These are phyloP conservation scores for Phortica variegata DNA, from an alignment of 1,140 invertebrate genomes.

Conservation along the genomic window DNA sequence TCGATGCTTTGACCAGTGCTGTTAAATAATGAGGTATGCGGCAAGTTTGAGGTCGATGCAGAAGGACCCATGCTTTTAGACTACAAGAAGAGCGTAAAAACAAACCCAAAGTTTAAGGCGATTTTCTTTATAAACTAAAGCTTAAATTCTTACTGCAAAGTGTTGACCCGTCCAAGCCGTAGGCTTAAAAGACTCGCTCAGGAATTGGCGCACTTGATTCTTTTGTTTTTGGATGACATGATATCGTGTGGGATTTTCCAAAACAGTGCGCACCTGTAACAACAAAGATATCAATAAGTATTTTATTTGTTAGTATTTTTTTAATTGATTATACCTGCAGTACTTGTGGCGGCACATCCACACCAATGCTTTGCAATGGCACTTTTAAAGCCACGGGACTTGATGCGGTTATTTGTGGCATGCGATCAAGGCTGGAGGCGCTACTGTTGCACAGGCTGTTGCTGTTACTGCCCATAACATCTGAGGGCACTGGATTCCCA, in stretches of 20 bases:
- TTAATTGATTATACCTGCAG: constrained; percentile 63
- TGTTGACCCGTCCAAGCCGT: constrained; percentile 37
- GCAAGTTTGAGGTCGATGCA: constrained; percentile 28
- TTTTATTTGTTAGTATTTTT: not conserved
- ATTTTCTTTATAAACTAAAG: not conserved
- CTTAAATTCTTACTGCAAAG: constrained; percentile 21
- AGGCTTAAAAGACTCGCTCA: constrained; percentile 74
- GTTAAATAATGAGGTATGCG: constrained; percentile 13
- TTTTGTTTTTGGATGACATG: constrained; percentile 89
- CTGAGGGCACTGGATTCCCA: constrained; percentile 8
- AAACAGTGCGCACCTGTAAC: constrained; percentile 72
- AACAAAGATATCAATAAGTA: not conserved
- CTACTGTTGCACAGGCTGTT: constrained; percentile 27
- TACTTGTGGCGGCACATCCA: constrained; percentile 78
- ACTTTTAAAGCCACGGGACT: constrained; percentile 61
- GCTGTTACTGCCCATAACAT: constrained; percentile 15
- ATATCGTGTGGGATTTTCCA: constrained; percentile 89
- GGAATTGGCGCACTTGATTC: constrained; percentile 81
- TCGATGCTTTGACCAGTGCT: constrained; percentile 7
- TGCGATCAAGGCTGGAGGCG: constrained; percentile 31
- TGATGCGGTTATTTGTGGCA: constrained; percentile 18
- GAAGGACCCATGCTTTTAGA: constrained; percentile 19
- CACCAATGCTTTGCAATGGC: constrained; percentile 63
- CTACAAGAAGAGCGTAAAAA: constrained; percentile 5
- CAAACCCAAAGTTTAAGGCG: not conserved